These are phyloP conservation scores for Blomia tropicalis DNA, from an alignment of 2,888 invertebrate species.

Conservation along the genomic window DNA sequence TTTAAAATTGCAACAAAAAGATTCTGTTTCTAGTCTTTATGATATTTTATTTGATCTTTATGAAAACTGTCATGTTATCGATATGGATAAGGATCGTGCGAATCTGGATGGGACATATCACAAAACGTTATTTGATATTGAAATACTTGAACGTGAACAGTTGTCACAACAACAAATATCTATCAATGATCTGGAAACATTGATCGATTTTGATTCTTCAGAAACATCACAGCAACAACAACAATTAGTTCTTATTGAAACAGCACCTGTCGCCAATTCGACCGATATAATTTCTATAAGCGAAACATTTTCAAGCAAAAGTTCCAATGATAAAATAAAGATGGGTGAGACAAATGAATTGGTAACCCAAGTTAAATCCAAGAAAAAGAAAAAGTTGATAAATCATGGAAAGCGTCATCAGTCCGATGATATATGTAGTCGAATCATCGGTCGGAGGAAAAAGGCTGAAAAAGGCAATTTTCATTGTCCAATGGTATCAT, in stretches of 20 bases:
- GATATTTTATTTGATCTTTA: background rate
- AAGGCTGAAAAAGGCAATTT: slow-evolving; percentile 2
- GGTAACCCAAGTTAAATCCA: background rate
- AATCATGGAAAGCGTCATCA: background rate
- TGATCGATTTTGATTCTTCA: background rate
- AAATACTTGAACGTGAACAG: slow-evolving; percentile 2
- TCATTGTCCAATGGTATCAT: slow-evolving; percentile 2
- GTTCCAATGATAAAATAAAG: background rate
- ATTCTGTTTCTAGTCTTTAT: slow-evolving; percentile 7
- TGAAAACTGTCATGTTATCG: slow-evolving; percentile 2
- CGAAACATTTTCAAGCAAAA: background rate
- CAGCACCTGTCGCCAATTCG: background rate
- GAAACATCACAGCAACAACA: background rate
- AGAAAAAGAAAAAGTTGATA: background rate
- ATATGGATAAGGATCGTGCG: too few species aligned
- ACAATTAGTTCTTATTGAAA: background rate
- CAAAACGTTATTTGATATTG: background rate
- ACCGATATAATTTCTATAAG: background rate
- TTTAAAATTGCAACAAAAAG: background rate
- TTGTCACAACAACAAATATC: background rate
- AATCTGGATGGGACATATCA: background rate
- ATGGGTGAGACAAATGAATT: too few species aligned
- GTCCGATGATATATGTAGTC: background rate
- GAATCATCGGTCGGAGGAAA: background rate
- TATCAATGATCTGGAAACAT: background rate